Conservation (phyloP, 1,140 invertebrate species). For the Choristoneura fumiferana region DNA sequence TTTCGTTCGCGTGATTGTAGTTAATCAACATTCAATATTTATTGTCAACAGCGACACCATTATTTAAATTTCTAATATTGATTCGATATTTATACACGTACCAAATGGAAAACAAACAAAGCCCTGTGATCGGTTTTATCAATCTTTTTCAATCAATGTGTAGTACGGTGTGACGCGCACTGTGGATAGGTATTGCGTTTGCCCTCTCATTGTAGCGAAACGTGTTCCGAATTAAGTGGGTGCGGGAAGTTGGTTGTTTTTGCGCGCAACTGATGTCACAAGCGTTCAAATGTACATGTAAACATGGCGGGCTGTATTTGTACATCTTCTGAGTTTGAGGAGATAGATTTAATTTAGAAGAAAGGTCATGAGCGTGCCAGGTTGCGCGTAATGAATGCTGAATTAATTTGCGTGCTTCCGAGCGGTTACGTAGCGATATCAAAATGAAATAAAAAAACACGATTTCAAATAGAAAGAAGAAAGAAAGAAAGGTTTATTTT, state of each 20-base stretch:
- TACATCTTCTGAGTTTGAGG: neutral
- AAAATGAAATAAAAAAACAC: too few species aligned
- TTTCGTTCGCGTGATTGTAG: too few species aligned
- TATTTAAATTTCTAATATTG: constrained; percentile 2
- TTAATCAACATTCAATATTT: too few species aligned
- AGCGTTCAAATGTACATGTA: constrained; percentile 42
- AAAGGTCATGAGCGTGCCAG: neutral
- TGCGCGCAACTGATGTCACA: constrained; percentile 47
- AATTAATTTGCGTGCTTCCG: too few species aligned
- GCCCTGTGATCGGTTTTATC: constrained; percentile 1
- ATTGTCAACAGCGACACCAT: too few species aligned
- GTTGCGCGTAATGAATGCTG: too few species aligned
- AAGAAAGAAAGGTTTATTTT: too few species aligned
- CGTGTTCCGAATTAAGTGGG: constrained; percentile 54
- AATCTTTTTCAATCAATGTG: constrained; percentile 19
- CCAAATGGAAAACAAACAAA: constrained; percentile 18
- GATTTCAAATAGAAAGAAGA: too few species aligned
- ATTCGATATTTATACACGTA: constrained; percentile 2
- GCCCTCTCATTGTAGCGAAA: constrained; percentile 39
- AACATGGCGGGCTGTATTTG: constrained; percentile 22
- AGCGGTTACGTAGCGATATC: too few species aligned
- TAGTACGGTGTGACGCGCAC: constrained; percentile 15
- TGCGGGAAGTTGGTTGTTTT: constrained; percentile 31
- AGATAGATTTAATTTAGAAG: neutral
- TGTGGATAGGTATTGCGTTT: constrained; percentile 28